These are phyloP conservation scores for Eurosta solidaginis DNA, from an alignment of 1,140 invertebrate species.

Conservation along the genomic window DNA sequence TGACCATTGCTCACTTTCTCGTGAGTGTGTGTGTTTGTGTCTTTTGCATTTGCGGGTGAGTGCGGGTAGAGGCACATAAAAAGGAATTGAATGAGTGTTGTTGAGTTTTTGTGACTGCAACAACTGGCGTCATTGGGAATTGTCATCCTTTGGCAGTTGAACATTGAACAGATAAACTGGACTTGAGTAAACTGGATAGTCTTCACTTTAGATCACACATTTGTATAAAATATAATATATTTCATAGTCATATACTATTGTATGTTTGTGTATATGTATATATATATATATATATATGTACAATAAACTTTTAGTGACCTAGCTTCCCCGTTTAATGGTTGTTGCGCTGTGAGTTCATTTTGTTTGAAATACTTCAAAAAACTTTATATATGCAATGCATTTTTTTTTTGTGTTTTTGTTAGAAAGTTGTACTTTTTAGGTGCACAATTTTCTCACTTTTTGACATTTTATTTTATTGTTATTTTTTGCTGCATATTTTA, in stretches of 20 bases:
- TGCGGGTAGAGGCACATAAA: neutral
- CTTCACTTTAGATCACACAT: neutral
- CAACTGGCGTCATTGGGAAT: slow-evolving; percentile 6
- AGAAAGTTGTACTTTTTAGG: neutral
- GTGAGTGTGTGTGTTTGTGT: neutral
- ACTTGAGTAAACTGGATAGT: neutral
- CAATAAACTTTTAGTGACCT: neutral
- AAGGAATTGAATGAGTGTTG: slow-evolving; percentile 17
- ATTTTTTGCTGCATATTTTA: neutral
- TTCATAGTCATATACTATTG: too few relatives aligned
- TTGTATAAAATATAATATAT: too few relatives aligned
- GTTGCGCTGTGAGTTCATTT: slow-evolving; percentile 25
- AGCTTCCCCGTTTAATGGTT: slow-evolving; percentile 16
- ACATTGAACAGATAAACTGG: neutral
- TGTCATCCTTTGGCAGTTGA: slow-evolving; percentile 24
- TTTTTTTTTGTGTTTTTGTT: neutral
- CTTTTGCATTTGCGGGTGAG: neutral
- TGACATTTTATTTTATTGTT: slow-evolving; percentile 18
- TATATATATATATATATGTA: neutral
- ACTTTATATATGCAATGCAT: neutral
- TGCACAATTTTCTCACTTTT: neutral
- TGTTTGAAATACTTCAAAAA: slow-evolving; percentile 20
- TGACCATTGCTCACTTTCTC: neutral
- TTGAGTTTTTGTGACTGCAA: slow-evolving; percentile 12
- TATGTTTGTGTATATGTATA: neutral